Percentiles rank a stretch among this genome's conserved stretches.
phyloP scores from a whole-genome alignment of 2,888 invertebrate genomes.

The Stenchaetothrips biformis region DNA sequence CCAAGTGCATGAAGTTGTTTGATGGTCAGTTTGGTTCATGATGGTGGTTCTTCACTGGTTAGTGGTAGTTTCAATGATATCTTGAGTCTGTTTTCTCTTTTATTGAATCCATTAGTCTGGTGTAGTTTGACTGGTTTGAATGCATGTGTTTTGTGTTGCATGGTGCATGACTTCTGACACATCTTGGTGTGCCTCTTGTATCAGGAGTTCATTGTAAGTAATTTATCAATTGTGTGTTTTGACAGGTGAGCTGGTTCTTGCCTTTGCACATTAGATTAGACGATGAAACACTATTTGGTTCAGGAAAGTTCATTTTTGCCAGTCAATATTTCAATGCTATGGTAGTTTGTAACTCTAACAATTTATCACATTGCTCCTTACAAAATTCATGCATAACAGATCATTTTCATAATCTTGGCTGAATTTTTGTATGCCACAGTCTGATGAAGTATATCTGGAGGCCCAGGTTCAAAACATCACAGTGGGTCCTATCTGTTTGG shows the following conservation, averaged over 20 bases:
- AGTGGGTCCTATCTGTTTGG: slow-evolving; percentile 84
- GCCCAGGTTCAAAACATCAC: slow-evolving; percentile 91
- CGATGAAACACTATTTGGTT: no score
- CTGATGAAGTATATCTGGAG: slow-evolving; percentile 66
- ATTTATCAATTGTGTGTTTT: slow-evolving; percentile 32
- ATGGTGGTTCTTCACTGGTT: background rate
- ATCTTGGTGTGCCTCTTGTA: slow-evolving; percentile 4
- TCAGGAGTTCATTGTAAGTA: slow-evolving; percentile 38
- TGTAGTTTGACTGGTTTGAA: background rate
- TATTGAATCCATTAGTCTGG: background rate
- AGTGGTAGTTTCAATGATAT: background rate
- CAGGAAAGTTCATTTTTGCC: no score
- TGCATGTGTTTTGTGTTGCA: slow-evolving; percentile 36
- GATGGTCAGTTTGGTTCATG: background rate
- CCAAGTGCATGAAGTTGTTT: slow-evolving; percentile 15
- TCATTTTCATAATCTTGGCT: background rate
- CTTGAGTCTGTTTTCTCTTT: slow-evolving; percentile 1
- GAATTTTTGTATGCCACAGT: slow-evolving; percentile 44
- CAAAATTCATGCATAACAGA: no score
- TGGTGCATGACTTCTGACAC: slow-evolving; percentile 27
- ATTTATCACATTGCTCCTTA: no score
- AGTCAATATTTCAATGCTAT: no score
- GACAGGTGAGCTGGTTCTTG: background rate
- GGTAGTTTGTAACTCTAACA: no score
- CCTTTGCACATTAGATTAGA: no score